Conservation (phyloP, 2,113 vertebrate genomes). For the Trematomus loennbergii region DNA sequence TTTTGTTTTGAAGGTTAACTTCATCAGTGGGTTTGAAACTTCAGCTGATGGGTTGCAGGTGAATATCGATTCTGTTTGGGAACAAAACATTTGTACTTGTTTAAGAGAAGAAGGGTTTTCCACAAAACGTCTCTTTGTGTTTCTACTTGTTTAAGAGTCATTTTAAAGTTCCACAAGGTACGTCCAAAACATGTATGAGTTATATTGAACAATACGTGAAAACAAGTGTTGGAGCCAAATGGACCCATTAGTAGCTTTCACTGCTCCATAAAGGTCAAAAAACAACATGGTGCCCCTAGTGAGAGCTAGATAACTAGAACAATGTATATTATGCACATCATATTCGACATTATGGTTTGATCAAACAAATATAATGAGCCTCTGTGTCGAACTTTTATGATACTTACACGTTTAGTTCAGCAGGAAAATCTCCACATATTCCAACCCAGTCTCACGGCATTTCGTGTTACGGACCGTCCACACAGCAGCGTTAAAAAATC, state of each 20-base stretch:
- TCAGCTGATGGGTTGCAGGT: slow-evolving; percentile 5
- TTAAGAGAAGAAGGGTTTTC: not conserved
- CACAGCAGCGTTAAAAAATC: too few relatives aligned
- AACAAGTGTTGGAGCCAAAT: not conserved
- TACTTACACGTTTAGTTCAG: too few relatives aligned
- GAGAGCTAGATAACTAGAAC: not conserved
- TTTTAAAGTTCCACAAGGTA: not conserved
- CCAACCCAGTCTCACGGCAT: too few relatives aligned
- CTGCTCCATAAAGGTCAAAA: not conserved
- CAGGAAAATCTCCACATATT: too few relatives aligned
- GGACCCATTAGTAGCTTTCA: not conserved
- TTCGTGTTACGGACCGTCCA: too few relatives aligned
- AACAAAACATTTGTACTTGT: not conserved
- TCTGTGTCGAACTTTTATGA: not conserved
- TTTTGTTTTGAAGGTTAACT: not conserved
- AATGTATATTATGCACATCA: not conserved
- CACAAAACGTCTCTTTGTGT: not conserved
- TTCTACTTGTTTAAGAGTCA: not conserved
- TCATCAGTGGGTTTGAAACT: not conserved
- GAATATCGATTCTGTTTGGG: not conserved
- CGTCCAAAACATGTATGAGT: not conserved
- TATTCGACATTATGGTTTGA: not conserved
- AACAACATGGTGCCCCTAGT: too few relatives aligned
- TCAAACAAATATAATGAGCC: not conserved
- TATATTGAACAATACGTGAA: not conserved